These are phyloP conservation scores for Hemichromis elongatus DNA, from an alignment of 2,113 vertebrate species.

Conservation along the genomic window DNA sequence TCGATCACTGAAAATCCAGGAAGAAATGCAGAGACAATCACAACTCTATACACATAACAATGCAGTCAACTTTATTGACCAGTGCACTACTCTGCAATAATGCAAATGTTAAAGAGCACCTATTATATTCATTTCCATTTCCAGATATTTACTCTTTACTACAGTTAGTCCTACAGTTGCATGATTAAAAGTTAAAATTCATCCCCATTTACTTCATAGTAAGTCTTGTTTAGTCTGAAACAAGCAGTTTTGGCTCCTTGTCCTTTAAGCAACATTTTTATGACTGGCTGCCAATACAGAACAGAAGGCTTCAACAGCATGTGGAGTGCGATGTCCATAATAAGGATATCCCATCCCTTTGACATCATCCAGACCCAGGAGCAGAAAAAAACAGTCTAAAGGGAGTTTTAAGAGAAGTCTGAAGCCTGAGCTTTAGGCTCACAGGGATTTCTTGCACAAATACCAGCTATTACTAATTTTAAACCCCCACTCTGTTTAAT, in stretches of 20 bases:
- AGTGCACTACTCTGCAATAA: not conserved
- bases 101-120: not conserved
- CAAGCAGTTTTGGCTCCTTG: not conserved
- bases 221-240: not conserved
- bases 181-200: not conserved
- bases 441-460: not conserved
- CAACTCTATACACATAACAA: not conserved
- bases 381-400: not conserved
- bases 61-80: not conserved
- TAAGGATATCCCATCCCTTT: not conserved
- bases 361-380: not conserved
- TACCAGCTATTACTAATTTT: not conserved
- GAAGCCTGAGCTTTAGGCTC: not conserved
- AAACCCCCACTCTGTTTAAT: not conserved
- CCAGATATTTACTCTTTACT: not conserved
- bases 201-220: not conserved
- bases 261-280: not conserved
- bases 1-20: constrained; percentile 77
- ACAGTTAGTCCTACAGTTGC: not conserved
- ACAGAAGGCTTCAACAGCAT: not conserved
- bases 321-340: not conserved
- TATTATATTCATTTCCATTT: not conserved
- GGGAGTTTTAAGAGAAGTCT: not conserved
- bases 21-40: constrained; percentile 9
- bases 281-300: not conserved